These are phyloP conservation scores for Drosophila triauraria DNA, from an alignment of 1,140 invertebrate genomes.

Conservation along the genomic window DNA sequence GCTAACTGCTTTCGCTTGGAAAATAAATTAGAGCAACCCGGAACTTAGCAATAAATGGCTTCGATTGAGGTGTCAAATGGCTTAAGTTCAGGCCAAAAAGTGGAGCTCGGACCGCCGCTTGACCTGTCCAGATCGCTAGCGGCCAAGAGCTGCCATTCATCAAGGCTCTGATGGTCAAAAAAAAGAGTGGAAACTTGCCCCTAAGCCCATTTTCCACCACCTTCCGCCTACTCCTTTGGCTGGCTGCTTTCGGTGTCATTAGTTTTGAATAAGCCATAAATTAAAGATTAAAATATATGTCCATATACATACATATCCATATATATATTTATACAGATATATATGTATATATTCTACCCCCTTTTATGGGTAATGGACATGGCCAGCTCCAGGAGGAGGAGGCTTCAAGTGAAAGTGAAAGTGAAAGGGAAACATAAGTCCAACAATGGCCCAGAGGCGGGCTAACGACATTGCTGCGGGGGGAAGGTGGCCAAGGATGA, in stretches of 20 bases:
- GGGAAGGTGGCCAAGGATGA: not conserved
- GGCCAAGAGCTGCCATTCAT: slow-evolving; percentile 23
- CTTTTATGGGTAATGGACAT: slow-evolving; percentile 50
- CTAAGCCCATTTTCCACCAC: not conserved
- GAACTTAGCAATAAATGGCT: no score
- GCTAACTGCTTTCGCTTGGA: no score
- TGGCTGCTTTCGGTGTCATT: slow-evolving; percentile 77
- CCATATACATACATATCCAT: not conserved
- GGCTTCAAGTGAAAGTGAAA: slow-evolving; percentile 37
- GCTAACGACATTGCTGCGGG: slow-evolving; percentile 55
- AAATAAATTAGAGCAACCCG: not conserved
- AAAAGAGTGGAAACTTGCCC: not conserved
- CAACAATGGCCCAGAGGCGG: slow-evolving; percentile 74
- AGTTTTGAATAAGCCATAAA: slow-evolving; percentile 83
- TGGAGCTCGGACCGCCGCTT: slow-evolving; percentile 7
- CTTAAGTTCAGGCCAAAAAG: slow-evolving; percentile 7
- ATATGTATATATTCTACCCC: slow-evolving; percentile 27
- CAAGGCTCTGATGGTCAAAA: slow-evolving; percentile 13
- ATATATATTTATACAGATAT: slow-evolving; percentile 19
- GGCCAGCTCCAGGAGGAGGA: slow-evolving; percentile 13
- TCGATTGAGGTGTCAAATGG: slow-evolving; percentile 17
- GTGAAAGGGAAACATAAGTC: slow-evolving; percentile 74
- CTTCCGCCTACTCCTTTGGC: slow-evolving; percentile 17
- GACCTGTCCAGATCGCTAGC: slow-evolving; percentile 19
- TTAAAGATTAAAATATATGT: slow-evolving; percentile 78